A percentile compares a stretch with the other conserved stretches of the same genome.
Evolutionary conservation across 2,888 invertebrate species (phyloP).

Genomic region (Cephus runcator): DNA sequence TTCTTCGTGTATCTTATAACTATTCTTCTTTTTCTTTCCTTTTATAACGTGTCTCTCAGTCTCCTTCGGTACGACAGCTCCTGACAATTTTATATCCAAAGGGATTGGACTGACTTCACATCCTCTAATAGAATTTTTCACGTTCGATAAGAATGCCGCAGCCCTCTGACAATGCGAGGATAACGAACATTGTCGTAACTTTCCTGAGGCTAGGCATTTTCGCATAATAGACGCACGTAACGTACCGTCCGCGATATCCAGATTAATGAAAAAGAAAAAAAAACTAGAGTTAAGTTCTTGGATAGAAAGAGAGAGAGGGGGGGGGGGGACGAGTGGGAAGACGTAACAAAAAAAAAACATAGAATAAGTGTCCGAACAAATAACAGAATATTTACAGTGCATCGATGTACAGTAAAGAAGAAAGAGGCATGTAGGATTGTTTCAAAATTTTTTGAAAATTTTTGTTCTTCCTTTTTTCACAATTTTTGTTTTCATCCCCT

Average conservation of each 20-base stretch:
- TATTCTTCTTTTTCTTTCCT: background rate
- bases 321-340: background rate
- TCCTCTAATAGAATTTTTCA: background rate
- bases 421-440: background rate
- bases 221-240: slow-evolving; percentile 4
- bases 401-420: background rate
- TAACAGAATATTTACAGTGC: background rate
- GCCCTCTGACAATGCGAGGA: background rate
- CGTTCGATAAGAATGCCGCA: background rate
- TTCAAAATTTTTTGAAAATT: background rate
- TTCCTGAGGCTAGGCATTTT: background rate
- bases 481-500: background rate
- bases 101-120: background rate
- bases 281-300: slow-evolving; percentile 13
- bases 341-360: background rate
- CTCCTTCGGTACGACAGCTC: background rate
- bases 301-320: slow-evolving; percentile 2
- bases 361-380: background rate
- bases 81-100: background rate
- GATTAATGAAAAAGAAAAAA: background rate
- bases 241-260: slow-evolving; percentile 31
- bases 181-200: background rate
- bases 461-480: background rate
- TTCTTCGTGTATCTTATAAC: slow-evolving; percentile 19
- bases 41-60: background rate